Conservation (phyloP, 2,797 vertebrate genomes). For the Coluber constrictor region DNA sequence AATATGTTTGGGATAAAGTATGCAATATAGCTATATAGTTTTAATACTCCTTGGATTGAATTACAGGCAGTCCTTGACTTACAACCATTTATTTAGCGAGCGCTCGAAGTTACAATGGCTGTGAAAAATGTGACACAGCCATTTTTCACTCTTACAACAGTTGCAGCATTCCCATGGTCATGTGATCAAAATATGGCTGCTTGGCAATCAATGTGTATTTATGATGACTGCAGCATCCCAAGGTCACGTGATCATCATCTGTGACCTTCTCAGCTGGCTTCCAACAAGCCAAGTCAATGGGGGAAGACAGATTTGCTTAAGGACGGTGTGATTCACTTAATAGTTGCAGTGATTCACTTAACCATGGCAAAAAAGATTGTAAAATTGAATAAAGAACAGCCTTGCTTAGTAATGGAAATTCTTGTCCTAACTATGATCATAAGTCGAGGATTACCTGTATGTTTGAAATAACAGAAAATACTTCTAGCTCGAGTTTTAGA, state of each 20-base stretch:
- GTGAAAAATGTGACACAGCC: neutral
- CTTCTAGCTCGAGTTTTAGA: no score
- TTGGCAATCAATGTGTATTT: neutral
- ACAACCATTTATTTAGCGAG: neutral
- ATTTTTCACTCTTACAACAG: neutral
- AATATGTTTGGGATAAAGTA: neutral
- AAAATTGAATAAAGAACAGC: neutral
- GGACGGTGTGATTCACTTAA: neutral
- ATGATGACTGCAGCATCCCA: neutral
- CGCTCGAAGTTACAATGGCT: neutral
- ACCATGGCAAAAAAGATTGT: neutral
- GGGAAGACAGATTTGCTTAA: neutral
- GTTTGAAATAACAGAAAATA: no score
- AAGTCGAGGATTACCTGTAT: neutral
- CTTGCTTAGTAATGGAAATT: neutral
- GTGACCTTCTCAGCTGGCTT: neutral
- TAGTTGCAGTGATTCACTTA: neutral
- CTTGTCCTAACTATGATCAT: neutral
- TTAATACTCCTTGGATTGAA: neutral
- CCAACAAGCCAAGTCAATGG: neutral
- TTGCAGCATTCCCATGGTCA: neutral
- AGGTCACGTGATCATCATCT: neutral
- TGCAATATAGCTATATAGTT: neutral
- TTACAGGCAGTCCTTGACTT: neutral
- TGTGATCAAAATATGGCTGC: neutral